phyloP scores from a whole-genome alignment of 2,113 vertebrate genomes.

The Neodontobutis hainanensis region DNA sequence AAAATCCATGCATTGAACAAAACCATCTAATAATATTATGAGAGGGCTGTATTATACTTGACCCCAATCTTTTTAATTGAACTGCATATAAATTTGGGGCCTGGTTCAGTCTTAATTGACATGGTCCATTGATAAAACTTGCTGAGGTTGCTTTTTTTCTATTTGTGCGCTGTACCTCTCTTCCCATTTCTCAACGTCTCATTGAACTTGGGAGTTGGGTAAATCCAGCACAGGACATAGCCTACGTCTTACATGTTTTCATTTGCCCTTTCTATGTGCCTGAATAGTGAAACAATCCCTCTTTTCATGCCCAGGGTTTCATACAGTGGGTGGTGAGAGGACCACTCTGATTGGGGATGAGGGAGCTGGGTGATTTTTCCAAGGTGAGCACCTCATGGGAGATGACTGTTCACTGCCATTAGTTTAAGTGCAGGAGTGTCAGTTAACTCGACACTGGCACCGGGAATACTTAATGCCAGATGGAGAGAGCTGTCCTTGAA shows the following conservation, averaged over 20 bases:
- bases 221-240: slow-evolving; percentile 68
- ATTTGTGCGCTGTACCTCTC: slow-evolving; percentile 37
- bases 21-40: neutral
- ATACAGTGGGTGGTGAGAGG: slow-evolving; percentile 75
- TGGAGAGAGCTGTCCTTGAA: slow-evolving; percentile 83
- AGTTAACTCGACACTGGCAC: slow-evolving; percentile 81
- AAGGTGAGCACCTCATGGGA: slow-evolving; percentile 78
- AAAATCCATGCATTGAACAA: neutral
- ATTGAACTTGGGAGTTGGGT: slow-evolving; percentile 61
- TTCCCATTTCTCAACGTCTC: slow-evolving; percentile 55
- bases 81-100: slow-evolving; percentile 12
- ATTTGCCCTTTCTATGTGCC: slow-evolving; percentile 66
- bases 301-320: slow-evolving; percentile 77
- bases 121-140: slow-evolving; percentile 32
- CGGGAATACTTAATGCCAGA: slow-evolving; percentile 81
- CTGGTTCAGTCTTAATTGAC: slow-evolving; percentile 44
- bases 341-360: slow-evolving; percentile 76
- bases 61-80: slow-evolving; percentile 7
- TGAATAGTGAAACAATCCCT: slow-evolving; percentile 74
- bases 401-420: slow-evolving; percentile 75
- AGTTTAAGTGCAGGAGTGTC: slow-evolving; percentile 81
- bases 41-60: slow-evolving; percentile 1
- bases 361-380: slow-evolving; percentile 73
- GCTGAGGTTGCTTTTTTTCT: slow-evolving; percentile 51
- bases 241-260: slow-evolving; percentile 71